Evolutionary conservation across 2,797 vertebrate genomes (phyloP).

Genomic region (Peromyscus nudipes): DNA sequence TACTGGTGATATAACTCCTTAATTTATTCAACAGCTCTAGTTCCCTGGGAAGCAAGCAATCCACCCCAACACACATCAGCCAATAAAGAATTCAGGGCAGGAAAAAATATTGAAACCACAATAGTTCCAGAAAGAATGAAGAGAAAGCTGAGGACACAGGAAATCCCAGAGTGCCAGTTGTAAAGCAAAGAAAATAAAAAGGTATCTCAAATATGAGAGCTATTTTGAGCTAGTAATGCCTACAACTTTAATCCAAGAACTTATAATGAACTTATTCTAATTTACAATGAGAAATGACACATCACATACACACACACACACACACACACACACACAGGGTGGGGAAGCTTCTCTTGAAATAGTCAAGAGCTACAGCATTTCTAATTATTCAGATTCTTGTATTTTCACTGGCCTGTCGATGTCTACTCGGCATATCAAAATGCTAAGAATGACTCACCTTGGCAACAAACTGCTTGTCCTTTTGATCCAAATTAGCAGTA

Average conservation of each 20-base stretch:
- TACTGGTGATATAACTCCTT: background rate
- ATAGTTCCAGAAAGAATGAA: conserved; percentile 34
- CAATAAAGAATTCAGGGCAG: background rate
- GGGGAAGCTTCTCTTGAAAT: background rate
- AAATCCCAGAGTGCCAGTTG: conserved; percentile 21
- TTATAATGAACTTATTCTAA: conserved; percentile 37
- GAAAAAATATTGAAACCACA: background rate
- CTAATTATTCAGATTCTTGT: conserved; percentile 34
- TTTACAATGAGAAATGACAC: background rate
- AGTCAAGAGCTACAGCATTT: background rate
- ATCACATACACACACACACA: background rate
- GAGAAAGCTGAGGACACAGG: background rate
- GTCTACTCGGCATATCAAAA: conserved; percentile 32
- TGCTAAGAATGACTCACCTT: conserved; percentile 91
- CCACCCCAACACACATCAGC: background rate
- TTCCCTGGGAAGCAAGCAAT: conserved; percentile 51
- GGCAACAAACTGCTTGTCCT: conserved; percentile 98
- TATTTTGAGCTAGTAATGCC: background rate
- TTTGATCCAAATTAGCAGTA: conserved; percentile 97
- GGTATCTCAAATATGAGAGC: background rate
- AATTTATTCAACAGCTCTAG: conserved; percentile 42
- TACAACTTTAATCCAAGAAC: conserved; percentile 18
- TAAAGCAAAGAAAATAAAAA: conserved; percentile 42
- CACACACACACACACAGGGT: background rate
- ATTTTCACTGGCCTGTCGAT: conserved; percentile 8